phyloP scores from a whole-genome alignment of 2,113 vertebrate genomes.

The Pachycephala philippinensis region DNA sequence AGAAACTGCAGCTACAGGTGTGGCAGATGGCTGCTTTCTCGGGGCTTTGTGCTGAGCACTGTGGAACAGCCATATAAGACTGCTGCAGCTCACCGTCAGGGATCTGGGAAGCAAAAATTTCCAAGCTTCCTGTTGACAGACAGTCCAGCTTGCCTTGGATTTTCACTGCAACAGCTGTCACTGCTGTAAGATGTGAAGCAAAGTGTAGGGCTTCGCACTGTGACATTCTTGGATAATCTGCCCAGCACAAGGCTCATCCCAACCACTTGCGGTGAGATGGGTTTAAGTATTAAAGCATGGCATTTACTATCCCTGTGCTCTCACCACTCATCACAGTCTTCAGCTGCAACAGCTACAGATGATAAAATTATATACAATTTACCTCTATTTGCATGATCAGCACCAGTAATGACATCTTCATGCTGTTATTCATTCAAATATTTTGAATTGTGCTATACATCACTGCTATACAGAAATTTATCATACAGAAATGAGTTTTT shows the following conservation, averaged over 20 bases:
- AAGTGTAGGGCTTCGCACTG: background rate
- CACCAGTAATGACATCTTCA: background rate
- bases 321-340: background rate
- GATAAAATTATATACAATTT: background rate
- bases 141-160: background rate
- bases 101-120: background rate
- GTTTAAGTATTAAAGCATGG: background rate
- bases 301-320: background rate
- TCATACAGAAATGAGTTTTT: background rate
- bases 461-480: background rate
- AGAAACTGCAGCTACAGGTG: background rate
- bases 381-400: background rate
- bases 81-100: background rate
- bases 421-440: background rate
- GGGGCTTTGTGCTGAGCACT: background rate
- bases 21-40: background rate
- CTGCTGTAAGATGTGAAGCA: background rate
- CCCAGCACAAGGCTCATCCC: background rate
- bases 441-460: background rate
- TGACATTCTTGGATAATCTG: background rate
- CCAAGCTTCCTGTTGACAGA: background rate
- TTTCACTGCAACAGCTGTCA: background rate
- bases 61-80: background rate
- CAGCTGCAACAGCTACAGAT: background rate
- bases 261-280: rapidly evolving